Base-by-base conservation (phyloP, 2,113 vertebrate species). In the Bubalus kerabau region DNA sequence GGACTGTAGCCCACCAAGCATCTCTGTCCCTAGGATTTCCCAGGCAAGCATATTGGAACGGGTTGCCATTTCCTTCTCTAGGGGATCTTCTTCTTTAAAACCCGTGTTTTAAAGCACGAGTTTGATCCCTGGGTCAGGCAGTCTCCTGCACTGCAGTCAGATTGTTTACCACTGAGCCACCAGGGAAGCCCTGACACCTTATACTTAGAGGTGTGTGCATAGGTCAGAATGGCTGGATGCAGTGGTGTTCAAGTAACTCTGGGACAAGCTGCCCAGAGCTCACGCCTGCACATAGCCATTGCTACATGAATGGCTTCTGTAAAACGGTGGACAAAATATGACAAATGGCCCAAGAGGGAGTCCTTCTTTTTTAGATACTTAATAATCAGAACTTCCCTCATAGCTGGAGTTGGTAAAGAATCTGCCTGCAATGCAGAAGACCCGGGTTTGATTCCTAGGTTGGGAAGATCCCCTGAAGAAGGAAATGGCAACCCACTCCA, bases 321-420 rank as follows among this genome's bases (percentile, higher is more conserved):
- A 64, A 48, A 78, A 81, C 36, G 0, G 15, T 21, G n/a, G n/a
- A 12, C 57, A 56, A 57, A 92, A 74, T 28, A 76, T 10, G 21
- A 80, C 6, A 5, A 5, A 15, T 32, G 59, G 13, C 8, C 46
- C 87, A 12, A 86, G 17, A 28, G 23, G 28, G 13, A 54, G 32
- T 32, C 0, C 23, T 24, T 8, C 23, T 95, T 78, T 92, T 32
- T 28, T 17, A 87, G 32, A 52, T 90, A 26, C 71, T 74, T 59
- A 89, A 60, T 94, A 88, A 87, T 89, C 86, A 95, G 62, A 80
- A 93, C 19, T 71, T 71, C 10, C n/a, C 67, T 40, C 19, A 23
- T 71, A 71, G 67, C 67, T 71, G 67, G 67, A 40, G 19, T 40
- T 23, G 11, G n/a, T 71, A 40, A 40, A 40, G n/a, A 71, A 71